Evolutionary conservation across 2,797 vertebrate species (phyloP).

Genomic region (Erethizon dorsatum): DNA sequence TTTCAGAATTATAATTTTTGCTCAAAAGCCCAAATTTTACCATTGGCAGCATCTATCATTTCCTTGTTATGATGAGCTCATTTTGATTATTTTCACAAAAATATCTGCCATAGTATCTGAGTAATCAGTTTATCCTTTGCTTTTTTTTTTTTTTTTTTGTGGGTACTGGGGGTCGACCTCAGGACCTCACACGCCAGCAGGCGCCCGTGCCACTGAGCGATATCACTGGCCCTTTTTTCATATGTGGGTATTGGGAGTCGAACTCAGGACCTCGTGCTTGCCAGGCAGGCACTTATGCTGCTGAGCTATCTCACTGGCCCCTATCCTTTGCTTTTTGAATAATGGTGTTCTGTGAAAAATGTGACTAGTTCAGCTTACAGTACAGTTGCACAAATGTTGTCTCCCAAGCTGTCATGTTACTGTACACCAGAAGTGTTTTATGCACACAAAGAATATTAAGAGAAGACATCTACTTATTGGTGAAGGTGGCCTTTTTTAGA

Average conservation of each 20-base stretch:
- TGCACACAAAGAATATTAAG: not conserved
- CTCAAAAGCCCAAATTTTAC: not conserved
- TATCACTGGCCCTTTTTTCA: too few relatives aligned
- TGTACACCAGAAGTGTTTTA: not conserved
- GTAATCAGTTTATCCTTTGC: slow-evolving; percentile 1
- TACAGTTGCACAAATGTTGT: not conserved
- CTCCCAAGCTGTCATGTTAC: not conserved
- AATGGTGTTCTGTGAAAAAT: not conserved
- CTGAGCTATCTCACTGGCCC: too few relatives aligned
- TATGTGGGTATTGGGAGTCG: too few relatives aligned
- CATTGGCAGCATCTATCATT: not conserved
- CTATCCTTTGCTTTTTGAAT: slow-evolving; percentile 32
- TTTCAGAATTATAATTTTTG: not conserved
- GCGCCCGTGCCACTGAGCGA: too few relatives aligned
- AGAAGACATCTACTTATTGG: not conserved
- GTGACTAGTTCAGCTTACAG: not conserved
- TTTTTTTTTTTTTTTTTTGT: not conserved
- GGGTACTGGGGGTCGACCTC: too few relatives aligned
- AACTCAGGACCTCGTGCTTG: too few relatives aligned
- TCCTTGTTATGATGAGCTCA: not conserved
- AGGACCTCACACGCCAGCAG: too few relatives aligned
- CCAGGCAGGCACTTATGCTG: too few relatives aligned
- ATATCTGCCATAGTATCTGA: not conserved
- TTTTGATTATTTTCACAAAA: slow-evolving; percentile 37
- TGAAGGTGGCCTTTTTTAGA: not conserved